These are phyloP conservation scores for Acanthosepion esculentum DNA, from an alignment of 2,888 invertebrate genomes.

Conservation along the genomic window DNA sequence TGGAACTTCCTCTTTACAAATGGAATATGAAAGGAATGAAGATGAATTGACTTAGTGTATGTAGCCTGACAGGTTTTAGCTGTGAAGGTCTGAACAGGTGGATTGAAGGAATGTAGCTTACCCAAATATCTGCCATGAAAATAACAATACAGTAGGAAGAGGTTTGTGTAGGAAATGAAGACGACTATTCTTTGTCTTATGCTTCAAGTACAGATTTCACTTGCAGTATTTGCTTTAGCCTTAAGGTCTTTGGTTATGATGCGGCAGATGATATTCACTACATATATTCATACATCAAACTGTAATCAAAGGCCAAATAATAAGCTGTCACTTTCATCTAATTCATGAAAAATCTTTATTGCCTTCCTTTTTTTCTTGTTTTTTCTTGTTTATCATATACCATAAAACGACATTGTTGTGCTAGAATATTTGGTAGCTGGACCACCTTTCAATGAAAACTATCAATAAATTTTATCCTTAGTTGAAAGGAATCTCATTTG, in stretches of 20 bases:
- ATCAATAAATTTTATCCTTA: neutral
- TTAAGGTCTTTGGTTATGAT: neutral
- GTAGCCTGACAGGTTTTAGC: too few species aligned
- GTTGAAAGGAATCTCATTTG: neutral
- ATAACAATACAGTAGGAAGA: too few species aligned
- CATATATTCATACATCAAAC: neutral
- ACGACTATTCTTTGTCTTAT: neutral
- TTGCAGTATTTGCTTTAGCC: neutral
- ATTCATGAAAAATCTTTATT: neutral
- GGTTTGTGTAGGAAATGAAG: too few species aligned
- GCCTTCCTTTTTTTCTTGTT: neutral
- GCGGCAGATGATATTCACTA: neutral
- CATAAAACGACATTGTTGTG: neutral
- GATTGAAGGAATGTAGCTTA: too few species aligned
- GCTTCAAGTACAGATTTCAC: neutral
- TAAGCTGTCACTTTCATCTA: conserved; percentile 21
- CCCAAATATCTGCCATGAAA: too few species aligned
- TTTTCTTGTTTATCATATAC: neutral
- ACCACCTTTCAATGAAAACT: neutral
- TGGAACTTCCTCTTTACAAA: too few species aligned
- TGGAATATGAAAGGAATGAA: too few species aligned
- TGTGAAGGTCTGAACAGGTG: too few species aligned
- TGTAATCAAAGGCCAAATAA: conserved; percentile 33
- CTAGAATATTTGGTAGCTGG: neutral
- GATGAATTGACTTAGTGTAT: too few species aligned